Evolutionary conservation across 1,140 invertebrate genomes (phyloP), one percentile per base, ranked within the genome.

Genomic region (Sipha flava): DNA sequence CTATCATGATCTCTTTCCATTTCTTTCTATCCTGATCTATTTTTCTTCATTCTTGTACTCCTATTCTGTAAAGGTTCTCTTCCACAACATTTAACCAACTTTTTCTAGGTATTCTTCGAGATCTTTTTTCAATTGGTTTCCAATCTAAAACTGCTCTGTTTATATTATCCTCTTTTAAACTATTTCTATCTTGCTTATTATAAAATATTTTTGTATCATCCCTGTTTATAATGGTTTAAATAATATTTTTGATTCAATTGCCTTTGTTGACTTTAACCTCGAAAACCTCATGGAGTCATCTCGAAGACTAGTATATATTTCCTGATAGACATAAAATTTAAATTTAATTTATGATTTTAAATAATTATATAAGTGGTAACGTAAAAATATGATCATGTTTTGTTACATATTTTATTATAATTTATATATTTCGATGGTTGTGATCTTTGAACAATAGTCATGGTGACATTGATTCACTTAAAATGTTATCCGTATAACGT

Each of bases 371-470:
- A 73, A 52, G 18, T 26, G 34, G 31, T 26, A 77, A 59, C 21
- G 23, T 40, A n/a, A 57, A 59, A 77, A 59, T 77, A 59, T 40
- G 18, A 59, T 77, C 49, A 29, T 21, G 43, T 59, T 77, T 57
- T 59, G 52, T 52, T 77, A 52, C 21, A 37, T 59, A 54, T 54
- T 12, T 31, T 54, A n/a, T 52, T 75, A 52, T 31, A n/a, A 7
- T 21, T 59, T 59, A 49, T 40, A 40, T n/a, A 6, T 23, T 59
- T 77, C 59, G 73, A 77, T 52, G 52, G 43, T 59, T 23, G 37
- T 29, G 52, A 77, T 77, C 73, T 77, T 77, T 34, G 70, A 54
- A 34, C 29, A 59, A 52, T 77, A 77, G 73, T 40, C 52, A 77
- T 59, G 73, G 73, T 59, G 34, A 77, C 59, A 77, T 77, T 40